Conservation (phyloP, 1,140 invertebrate species). For the Drosophila lowei region DNA sequence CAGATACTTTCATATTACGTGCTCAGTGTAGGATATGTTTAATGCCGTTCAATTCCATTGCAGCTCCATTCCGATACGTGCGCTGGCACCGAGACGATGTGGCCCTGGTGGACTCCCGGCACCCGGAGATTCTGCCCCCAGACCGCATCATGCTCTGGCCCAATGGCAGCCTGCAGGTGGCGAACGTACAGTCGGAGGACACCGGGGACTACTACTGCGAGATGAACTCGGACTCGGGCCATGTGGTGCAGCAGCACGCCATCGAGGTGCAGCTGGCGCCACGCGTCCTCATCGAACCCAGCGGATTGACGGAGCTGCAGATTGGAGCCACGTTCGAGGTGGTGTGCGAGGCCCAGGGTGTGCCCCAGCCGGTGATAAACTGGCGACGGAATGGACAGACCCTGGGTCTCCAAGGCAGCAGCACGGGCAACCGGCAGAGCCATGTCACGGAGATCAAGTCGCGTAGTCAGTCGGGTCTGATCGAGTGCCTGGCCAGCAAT, state of each 20-base stretch:
- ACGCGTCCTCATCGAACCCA: constrained; percentile 87
- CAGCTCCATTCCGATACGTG: constrained; percentile 79
- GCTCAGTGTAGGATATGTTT: neutral
- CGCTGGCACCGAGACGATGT: constrained; percentile 86
- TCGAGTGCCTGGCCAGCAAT: constrained; percentile 89
- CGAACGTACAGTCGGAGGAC: constrained; percentile 85
- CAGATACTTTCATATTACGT: neutral
- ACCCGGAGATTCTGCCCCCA: constrained; percentile 83
- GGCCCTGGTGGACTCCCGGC: constrained; percentile 86
- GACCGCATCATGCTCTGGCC: constrained; percentile 86
- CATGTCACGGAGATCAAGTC: constrained; percentile 88
- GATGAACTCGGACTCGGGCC: constrained; percentile 84
- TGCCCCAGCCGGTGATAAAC: constrained; percentile 87
- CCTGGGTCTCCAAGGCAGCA: constrained; percentile 84
- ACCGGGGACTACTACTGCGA: constrained; percentile 90
- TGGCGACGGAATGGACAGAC: constrained; percentile 86
- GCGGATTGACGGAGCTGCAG: constrained; percentile 88
- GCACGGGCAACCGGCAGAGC: constrained; percentile 85
- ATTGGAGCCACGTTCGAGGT: constrained; percentile 89
- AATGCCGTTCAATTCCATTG: neutral
- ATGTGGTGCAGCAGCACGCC: constrained; percentile 87
- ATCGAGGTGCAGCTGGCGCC: constrained; percentile 91
- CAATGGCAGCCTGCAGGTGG: constrained; percentile 89
- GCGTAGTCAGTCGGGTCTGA: constrained; percentile 87
- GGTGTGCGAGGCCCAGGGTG: constrained; percentile 87